Conservation (phyloP, 2,888 invertebrate genomes). For the Trypoxylon attenuatum region DNA sequence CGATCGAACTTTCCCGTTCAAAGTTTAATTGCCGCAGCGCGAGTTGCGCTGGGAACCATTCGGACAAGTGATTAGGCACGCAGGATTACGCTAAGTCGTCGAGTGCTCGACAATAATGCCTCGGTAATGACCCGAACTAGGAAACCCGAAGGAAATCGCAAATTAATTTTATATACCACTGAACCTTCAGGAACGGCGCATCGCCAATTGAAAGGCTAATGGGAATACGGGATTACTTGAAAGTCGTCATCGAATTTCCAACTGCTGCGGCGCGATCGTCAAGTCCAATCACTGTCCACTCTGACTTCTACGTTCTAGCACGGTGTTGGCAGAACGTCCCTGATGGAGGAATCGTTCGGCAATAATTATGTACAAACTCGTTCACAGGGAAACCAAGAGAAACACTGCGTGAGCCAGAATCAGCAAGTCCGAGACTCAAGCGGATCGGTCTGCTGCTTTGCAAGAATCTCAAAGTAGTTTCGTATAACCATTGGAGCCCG, state of each 20-base stretch:
- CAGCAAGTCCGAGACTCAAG: constrained; percentile 32
- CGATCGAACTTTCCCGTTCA: not conserved
- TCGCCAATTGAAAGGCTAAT: not conserved
- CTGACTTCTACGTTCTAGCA: not conserved
- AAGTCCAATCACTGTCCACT: not conserved
- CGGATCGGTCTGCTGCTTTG: constrained; percentile 18
- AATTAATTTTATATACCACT: constrained; percentile 1
- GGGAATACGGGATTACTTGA: not conserved
- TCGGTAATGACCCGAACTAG: not conserved
- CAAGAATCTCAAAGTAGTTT: constrained; percentile 14
- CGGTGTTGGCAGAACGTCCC: constrained; percentile 8
- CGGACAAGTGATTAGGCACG: not conserved
- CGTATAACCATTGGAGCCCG: constrained; percentile 22
- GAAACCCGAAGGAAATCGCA: not conserved
- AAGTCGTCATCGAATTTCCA: not conserved
- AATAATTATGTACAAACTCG: constrained; percentile 19
- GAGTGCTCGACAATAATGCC: constrained; percentile 5
- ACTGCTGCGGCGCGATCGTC: not conserved
- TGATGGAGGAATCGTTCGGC: constrained; percentile 4
- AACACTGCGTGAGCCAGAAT: constrained; percentile 4
- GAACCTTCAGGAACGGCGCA: not conserved
- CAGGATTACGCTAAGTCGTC: constrained; percentile 6
- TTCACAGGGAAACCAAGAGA: not conserved
- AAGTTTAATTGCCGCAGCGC: constrained; percentile 13
- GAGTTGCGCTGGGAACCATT: too few species aligned